Conservation (phyloP, 2,797 vertebrate genomes). For the Hoplostethus atlanticus region DNA sequence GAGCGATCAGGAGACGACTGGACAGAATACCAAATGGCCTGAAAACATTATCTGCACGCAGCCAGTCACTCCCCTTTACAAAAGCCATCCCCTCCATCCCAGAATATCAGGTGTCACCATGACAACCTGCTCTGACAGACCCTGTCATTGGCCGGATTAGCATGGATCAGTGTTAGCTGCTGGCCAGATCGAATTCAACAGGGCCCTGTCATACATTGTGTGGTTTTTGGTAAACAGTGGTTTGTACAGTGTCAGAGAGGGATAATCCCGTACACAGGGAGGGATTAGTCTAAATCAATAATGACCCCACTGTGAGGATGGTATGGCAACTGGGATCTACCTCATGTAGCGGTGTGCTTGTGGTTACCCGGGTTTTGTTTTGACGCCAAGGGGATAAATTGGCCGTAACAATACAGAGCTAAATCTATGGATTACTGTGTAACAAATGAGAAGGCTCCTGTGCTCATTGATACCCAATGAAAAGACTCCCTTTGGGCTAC, state of each 20-base stretch:
- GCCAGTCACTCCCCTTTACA: conserved; percentile 13
- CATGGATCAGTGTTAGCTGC: conserved; percentile 64
- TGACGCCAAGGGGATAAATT: conserved; percentile 28
- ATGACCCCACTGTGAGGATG: conserved; percentile 50
- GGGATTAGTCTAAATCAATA: conserved; percentile 73
- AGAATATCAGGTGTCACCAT: conserved; percentile 44
- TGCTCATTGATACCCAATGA: neutral
- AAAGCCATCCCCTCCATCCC: conserved; percentile 41
- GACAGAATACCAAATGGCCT: conserved; percentile 22
- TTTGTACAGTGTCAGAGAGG: conserved; percentile 54
- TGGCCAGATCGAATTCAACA: conserved; percentile 51
- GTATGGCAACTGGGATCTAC: conserved; percentile 32
- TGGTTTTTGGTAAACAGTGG: conserved; percentile 66
- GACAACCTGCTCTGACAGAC: conserved; percentile 49
- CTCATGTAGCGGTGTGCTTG: conserved; percentile 20
- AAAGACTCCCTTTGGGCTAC: neutral
- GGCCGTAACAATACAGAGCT: conserved; percentile 16
- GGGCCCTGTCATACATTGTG: conserved; percentile 42
- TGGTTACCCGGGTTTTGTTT: conserved; percentile 36
- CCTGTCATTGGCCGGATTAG: conserved; percentile 63
- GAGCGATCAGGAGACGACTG: conserved; percentile 15
- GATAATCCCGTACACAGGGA: conserved; percentile 67
- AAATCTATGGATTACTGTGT: conserved; percentile 32
- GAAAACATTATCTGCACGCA: conserved; percentile 20
- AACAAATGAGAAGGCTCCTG: conserved; percentile 19